Percentiles rank a stretch among this genome's conserved stretches.
phyloP scores from a whole-genome alignment of 1,140 invertebrate genomes.

The Aphelenchoides avenae region DNA sequence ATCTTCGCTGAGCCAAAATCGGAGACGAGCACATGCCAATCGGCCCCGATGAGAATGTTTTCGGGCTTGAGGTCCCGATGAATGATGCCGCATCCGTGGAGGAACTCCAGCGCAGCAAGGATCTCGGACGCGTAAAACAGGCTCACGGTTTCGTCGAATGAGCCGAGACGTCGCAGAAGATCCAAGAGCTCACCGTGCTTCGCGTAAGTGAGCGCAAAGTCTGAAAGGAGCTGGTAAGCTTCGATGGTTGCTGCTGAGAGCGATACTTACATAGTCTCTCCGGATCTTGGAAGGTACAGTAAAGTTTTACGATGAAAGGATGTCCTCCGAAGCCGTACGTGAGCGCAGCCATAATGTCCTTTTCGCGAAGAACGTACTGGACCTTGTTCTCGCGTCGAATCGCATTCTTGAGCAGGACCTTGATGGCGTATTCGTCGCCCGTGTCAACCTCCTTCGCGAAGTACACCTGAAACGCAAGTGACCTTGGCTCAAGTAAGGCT shows the following conservation, averaged over 20 bases:
- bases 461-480: constrained; percentile 34
- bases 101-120: constrained; percentile 80
- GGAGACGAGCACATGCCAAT: constrained; percentile 91
- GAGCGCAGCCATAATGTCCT: constrained; percentile 71
- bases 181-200: constrained; percentile 86
- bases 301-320: constrained; percentile 84
- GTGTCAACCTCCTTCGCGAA: constrained; percentile 35
- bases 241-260: constrained; percentile 1
- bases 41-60: constrained; percentile 73
- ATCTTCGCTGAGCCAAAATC: constrained; percentile 88
- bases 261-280: constrained; percentile 74
- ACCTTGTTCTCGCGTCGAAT: constrained; percentile 85
- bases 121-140: constrained; percentile 91
- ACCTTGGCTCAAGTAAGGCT: too few relatives aligned
- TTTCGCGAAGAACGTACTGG: constrained; percentile 83
- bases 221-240: constrained; percentile 58
- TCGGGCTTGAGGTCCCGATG: constrained; percentile 73
- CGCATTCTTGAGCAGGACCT: constrained; percentile 45
- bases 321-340: constrained; percentile 59
- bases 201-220: constrained; percentile 92
- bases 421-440: constrained; percentile 44
- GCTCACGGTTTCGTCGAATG: constrained; percentile 80
- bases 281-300: constrained; percentile 91
- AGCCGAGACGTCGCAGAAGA: constrained; percentile 82
- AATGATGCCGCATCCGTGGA: constrained; percentile 87